Evolutionary conservation across 2,113 vertebrate genomes (phyloP).

Genomic region (Anas platyrhynchos): DNA sequence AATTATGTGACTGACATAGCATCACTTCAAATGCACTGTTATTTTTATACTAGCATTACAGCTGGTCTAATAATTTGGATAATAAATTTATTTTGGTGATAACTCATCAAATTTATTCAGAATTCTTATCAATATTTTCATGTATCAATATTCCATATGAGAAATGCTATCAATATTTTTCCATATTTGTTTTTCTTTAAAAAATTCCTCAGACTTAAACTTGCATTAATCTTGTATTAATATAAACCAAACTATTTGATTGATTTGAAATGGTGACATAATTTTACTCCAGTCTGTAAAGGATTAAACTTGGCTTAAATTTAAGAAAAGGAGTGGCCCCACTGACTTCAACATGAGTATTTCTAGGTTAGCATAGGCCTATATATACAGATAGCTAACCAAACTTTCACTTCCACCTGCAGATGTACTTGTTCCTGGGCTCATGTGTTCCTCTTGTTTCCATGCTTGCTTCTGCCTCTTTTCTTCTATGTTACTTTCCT

Average conservation of each 20-base stretch:
- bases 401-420: background rate
- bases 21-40: constrained; percentile 11
- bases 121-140: constrained; percentile 50
- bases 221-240: background rate
- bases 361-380: background rate
- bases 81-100: constrained; percentile 52
- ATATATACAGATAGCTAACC: background rate
- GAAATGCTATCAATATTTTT: constrained; percentile 43
- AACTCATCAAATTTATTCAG: constrained; percentile 11
- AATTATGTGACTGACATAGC: constrained; percentile 42
- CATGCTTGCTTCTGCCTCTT: rapidly evolving
- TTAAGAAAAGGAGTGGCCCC: background rate
- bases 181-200: constrained; percentile 7
- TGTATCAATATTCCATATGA: constrained; percentile 46
- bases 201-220: background rate
- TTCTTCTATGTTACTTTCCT: background rate
- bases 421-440: background rate
- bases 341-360: background rate
- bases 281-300: background rate
- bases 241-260: background rate
- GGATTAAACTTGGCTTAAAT: background rate
- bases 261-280: constrained; percentile 18
- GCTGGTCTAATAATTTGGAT: constrained; percentile 50
- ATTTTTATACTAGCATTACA: constrained; percentile 39
- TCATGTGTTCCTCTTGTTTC: background rate